Evolutionary conservation across 2,113 vertebrate species (phyloP), one percentile per base, ranked within the genome.

Genomic region (Tilapia sparmanii): DNA sequence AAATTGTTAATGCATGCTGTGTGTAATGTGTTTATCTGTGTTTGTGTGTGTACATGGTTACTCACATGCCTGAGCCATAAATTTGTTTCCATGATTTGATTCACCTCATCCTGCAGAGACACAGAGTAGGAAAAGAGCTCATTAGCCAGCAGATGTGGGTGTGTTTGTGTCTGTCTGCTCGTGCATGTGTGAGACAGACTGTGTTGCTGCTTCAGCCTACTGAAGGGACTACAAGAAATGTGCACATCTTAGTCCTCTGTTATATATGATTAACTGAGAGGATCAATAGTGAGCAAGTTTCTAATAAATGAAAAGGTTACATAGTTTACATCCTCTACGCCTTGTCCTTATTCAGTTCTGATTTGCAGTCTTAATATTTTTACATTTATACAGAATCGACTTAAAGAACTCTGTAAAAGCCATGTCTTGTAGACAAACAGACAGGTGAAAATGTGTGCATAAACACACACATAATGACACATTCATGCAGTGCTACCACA

Each of bases 41-140:
- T 55, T 16, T 81, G 19, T 71, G n/a, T 53, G 12, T 53, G 24
- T 83, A 24, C 52, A 19, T 76, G 19, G 16, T 53, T 84, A 93
- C 95, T 91, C 85, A 95, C 95, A 89, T 95, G 95, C 78, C 95
- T 90, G 50, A 95, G 94, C 95, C 95, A 95, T 68, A 95, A 53
- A 91, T 95, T 95, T 80, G 95, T 95, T 91, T 95, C 95, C 95
- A 95, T 95, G 87, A 95, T 95, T 87, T 95, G 95, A 86, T 95
- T 95, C 68, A 95, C 95, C 40, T 95, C 95, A 59, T 95, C 95
- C 95, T 95, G 89, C 59, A 82, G 57, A 90, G 54, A 89, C 50
- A 87, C 45, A 88, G 6, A 89, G 42, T 81, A 68, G 10, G 12
- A 76, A 63, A 9, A 57, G 4, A 55, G 19, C 15, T 33, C 55